A percentile compares a stretch with the other conserved stretches of the same genome.
Conservation (phyloP, 2,888 invertebrate genomes). For the Andrena haemorrhoa region DNA sequence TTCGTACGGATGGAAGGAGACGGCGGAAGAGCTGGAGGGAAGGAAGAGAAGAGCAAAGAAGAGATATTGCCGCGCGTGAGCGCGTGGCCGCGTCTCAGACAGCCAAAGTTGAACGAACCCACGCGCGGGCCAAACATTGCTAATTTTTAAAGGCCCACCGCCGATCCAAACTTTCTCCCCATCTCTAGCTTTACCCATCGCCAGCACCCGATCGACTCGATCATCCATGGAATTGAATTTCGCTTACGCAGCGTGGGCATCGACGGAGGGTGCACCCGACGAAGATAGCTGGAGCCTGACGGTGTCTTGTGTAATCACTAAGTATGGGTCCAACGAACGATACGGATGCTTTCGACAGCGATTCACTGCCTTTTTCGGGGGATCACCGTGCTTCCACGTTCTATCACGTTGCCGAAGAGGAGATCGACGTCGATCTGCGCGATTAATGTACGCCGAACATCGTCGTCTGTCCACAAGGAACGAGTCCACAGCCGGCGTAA, state of each 20-base stretch:
- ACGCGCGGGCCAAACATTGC: conserved; percentile 77
- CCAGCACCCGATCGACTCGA: conserved; percentile 22
- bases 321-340: conserved; percentile 51
- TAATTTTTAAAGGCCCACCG: conserved; percentile 76
- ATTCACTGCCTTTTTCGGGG: conserved; percentile 4
- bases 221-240: background rate
- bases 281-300: conserved; percentile 19
- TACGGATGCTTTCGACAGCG: conserved; percentile 39
- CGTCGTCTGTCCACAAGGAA: conserved; percentile 36
- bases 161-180: conserved; percentile 49
- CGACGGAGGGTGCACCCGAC: background rate
- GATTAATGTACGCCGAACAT: conserved; percentile 29
- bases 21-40: conserved; percentile 46
- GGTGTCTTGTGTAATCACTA: conserved; percentile 19
- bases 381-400: background rate
- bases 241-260: conserved; percentile 3
- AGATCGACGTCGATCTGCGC: conserved; percentile 1
- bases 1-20: conserved; percentile 46
- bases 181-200: conserved; percentile 17
- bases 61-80: conserved; percentile 50
- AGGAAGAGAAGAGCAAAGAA: conserved; percentile 51
- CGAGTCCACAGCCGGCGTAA: conserved; percentile 49
- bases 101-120: conserved; percentile 82
- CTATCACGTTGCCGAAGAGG: background rate
- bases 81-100: conserved; percentile 53